Percentiles rank a stretch among this genome's conserved stretches.
Conservation (phyloP, 2,888 invertebrate species). For the Marasmarcha lunaedactyla region DNA sequence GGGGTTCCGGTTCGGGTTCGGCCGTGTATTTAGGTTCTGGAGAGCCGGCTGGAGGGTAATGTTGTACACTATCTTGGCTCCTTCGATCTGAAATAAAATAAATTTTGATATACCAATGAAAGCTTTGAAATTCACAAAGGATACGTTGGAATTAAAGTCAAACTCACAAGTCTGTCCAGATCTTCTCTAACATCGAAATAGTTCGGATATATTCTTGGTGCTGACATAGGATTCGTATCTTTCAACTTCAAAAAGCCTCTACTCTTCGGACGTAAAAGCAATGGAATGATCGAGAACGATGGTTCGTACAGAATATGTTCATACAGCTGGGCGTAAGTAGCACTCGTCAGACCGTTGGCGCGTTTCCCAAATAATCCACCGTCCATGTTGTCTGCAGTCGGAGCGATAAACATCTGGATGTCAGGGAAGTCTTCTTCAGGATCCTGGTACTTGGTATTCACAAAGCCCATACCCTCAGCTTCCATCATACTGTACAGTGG, state of each 20-base stretch:
- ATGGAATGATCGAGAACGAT: constrained; percentile 75
- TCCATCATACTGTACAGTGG: constrained; percentile 81
- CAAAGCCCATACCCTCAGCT: constrained; percentile 83
- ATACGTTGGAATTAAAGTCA: neutral
- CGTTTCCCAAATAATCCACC: constrained; percentile 81
- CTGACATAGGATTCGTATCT: constrained; percentile 76
- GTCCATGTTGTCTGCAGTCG: constrained; percentile 82
- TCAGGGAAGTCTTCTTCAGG: constrained; percentile 80
- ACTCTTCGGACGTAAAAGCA: constrained; percentile 80
- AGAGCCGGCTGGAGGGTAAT: constrained; percentile 73
- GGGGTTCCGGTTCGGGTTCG: constrained; percentile 75
- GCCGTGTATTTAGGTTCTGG: constrained; percentile 69
- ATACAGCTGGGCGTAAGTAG: constrained; percentile 75
- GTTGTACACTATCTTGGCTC: constrained; percentile 75
- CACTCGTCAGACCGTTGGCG: constrained; percentile 75
- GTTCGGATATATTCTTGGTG: constrained; percentile 90
- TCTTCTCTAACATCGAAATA: constrained; percentile 83
- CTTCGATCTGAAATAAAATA: constrained; percentile 72
- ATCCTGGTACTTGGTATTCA: constrained; percentile 79
- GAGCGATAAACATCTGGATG: constrained; percentile 80
- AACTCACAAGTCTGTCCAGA: constrained; percentile 75
- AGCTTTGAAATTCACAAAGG: neutral
- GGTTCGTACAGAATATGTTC: constrained; percentile 78
- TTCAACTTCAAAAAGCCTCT: constrained; percentile 76
- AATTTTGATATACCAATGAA: constrained; percentile 2